Percentiles rank a stretch among this genome's conserved stretches.
These are phyloP conservation scores for Synaphobranchus kaupii DNA, from an alignment of 2,797 vertebrate species.

Conservation along the genomic window DNA sequence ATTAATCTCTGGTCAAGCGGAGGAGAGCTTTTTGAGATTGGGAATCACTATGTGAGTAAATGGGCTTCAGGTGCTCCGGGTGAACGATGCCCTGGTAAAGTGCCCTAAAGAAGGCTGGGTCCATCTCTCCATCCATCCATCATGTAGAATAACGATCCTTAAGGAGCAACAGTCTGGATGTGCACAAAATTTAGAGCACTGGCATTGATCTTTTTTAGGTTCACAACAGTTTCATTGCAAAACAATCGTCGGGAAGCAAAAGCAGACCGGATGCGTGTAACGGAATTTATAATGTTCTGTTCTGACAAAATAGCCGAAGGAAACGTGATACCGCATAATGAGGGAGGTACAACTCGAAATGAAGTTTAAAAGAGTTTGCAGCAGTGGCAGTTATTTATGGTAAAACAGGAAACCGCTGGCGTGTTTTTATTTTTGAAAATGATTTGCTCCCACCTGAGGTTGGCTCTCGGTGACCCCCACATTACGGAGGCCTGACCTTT, in stretches of 20 bases:
- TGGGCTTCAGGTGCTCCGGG: background rate
- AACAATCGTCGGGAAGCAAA: background rate
- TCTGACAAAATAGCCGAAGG: background rate
- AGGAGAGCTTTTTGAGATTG: slow-evolving; percentile 12
- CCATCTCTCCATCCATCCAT: background rate
- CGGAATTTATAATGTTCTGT: background rate
- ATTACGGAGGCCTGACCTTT: background rate
- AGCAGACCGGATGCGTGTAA: background rate
- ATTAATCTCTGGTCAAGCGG: background rate
- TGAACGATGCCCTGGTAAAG: background rate
- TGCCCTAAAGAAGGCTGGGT: background rate
- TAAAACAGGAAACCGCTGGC: background rate
- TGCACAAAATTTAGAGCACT: background rate
- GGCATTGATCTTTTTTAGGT: background rate
- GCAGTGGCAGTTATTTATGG: background rate
- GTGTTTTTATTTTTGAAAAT: slow-evolving; percentile 8
- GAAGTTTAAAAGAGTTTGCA: background rate
- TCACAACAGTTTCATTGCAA: background rate
- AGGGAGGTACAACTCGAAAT: background rate
- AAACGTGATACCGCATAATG: background rate
- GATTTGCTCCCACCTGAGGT: slow-evolving; percentile 17
- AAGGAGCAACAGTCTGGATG: background rate
- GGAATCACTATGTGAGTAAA: slow-evolving; percentile 3
- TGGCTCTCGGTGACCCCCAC: slow-evolving; percentile 1
- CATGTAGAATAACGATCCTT: background rate